These are phyloP conservation scores for Thunnus maccoyii DNA, from an alignment of 2,113 vertebrate species.

Conservation along the genomic window DNA sequence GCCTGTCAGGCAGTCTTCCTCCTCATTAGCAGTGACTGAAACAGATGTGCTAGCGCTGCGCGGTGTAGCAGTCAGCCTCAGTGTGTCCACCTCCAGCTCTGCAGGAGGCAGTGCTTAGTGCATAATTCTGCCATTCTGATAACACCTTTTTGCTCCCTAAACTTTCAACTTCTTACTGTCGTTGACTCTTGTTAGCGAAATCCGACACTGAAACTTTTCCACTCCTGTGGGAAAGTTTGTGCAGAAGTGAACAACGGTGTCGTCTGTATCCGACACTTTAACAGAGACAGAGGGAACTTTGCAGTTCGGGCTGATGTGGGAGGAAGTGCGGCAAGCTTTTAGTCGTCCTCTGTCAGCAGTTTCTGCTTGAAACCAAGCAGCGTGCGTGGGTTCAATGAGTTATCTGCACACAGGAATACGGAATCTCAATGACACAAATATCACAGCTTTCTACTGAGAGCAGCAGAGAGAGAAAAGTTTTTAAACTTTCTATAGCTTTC, in stretches of 20 bases:
- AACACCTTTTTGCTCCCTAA: conserved; percentile 33
- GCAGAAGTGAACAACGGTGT: conserved; percentile 2
- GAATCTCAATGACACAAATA: conserved; percentile 65
- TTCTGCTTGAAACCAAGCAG: conserved; percentile 56
- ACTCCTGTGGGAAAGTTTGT: conserved; percentile 49
- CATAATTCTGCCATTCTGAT: not conserved
- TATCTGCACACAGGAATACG: conserved; percentile 50
- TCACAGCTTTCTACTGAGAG: conserved; percentile 53
- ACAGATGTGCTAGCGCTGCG: not conserved
- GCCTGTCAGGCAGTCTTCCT: conserved; percentile 54
- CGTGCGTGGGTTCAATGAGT: conserved; percentile 69
- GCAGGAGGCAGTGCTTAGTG: conserved; percentile 10
- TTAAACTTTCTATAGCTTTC: conserved; percentile 17
- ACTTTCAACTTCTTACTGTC: conserved; percentile 23
- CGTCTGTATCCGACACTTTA: conserved; percentile 19
- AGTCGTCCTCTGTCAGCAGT: conserved; percentile 70
- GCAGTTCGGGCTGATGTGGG: conserved; percentile 52
- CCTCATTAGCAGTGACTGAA: conserved; percentile 68
- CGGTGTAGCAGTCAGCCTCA: conserved; percentile 4
- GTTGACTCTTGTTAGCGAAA: conserved; percentile 25
- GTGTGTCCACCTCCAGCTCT: conserved; percentile 25
- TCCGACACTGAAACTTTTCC: conserved; percentile 20
- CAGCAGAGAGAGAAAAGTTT: conserved; percentile 10
- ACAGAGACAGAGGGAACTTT: conserved; percentile 51
- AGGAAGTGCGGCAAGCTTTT: conserved; percentile 56